These are phyloP conservation scores for Nineta flava DNA, from an alignment of 2,888 invertebrate species.

Conservation along the genomic window DNA sequence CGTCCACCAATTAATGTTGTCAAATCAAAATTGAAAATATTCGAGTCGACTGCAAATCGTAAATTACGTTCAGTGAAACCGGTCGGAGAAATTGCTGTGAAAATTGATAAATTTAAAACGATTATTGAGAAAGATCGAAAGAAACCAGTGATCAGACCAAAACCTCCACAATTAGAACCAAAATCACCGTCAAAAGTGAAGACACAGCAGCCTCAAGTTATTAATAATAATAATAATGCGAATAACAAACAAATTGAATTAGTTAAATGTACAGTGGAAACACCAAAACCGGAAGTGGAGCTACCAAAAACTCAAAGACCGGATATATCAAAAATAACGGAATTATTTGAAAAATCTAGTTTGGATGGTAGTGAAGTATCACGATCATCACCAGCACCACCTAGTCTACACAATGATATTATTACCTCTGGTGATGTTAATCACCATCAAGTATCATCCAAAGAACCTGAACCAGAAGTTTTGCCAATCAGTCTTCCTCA, in stretches of 20 bases:
- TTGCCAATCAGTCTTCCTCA: not conserved
- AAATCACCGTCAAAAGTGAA: constrained; percentile 13
- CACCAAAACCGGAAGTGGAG: constrained; percentile 2
- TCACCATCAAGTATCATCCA: too few species aligned
- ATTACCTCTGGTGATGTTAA: too few species aligned
- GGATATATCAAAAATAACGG: constrained; percentile 3
- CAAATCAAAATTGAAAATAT: constrained; percentile 68
- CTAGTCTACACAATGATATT: not conserved
- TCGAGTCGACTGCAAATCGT: constrained; percentile 51
- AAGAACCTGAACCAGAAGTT: too few species aligned
- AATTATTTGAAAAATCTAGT: constrained; percentile 3
- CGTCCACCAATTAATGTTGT: constrained; percentile 82
- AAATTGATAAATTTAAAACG: constrained; percentile 45
- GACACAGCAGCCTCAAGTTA: constrained; percentile 9
- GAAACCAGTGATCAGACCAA: constrained; percentile 27
- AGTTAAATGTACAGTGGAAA: constrained; percentile 4
- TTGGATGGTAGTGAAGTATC: not conserved
- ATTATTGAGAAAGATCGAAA: constrained; percentile 38
- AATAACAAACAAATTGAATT: constrained; percentile 10
- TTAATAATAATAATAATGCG: constrained; percentile 13
- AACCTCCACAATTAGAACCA: constrained; percentile 25
- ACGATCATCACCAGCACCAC: not conserved
- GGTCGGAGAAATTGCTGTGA: constrained; percentile 45
- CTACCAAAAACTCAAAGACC: not conserved
- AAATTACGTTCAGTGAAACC: constrained; percentile 32